Evolutionary conservation across 2,888 invertebrate genomes (phyloP).

Genomic region (Dasypolia templi): DNA sequence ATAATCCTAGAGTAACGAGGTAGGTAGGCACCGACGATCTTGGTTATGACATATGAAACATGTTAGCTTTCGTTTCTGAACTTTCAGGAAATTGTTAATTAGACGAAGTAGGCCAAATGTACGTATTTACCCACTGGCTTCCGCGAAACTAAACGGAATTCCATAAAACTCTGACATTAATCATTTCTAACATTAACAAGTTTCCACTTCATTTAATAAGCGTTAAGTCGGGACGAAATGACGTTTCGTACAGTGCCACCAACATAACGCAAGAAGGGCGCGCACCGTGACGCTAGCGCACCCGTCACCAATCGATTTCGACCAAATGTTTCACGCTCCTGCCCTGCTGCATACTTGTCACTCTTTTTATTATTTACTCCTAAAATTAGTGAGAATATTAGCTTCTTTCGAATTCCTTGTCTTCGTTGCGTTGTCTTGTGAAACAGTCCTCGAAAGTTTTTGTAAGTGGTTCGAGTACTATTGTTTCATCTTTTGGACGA

Average conservation of each 20-base stretch:
- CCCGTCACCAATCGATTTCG: conserved; percentile 83
- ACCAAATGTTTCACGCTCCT: conserved; percentile 78
- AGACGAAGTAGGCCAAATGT: conserved; percentile 29
- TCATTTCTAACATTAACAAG: conserved; percentile 57
- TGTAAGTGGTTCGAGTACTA: conserved; percentile 16
- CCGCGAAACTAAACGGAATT: conserved; percentile 22
- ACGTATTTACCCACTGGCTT: conserved; percentile 17
- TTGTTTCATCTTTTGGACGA: conserved; percentile 30
- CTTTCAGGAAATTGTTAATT: conserved; percentile 40
- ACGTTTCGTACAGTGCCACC: conserved; percentile 43
- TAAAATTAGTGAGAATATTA: conserved; percentile 63
- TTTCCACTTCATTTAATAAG: conserved; percentile 62
- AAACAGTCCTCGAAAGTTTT: conserved; percentile 46
- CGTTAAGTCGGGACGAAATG: conserved; percentile 36
- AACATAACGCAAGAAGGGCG: conserved; percentile 56
- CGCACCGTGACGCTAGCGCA: conserved; percentile 78
- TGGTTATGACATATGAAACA: background rate
- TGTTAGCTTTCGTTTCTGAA: conserved; percentile 2
- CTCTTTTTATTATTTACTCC: conserved; percentile 70
- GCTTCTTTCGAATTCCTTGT: conserved; percentile 63
- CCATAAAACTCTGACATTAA: conserved; percentile 39
- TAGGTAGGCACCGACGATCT: background rate
- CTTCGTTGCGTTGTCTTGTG: conserved; percentile 46
- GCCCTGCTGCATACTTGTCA: conserved; percentile 78
- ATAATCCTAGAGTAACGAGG: background rate